These are phyloP conservation scores for Limonius californicus DNA, from an alignment of 1,140 invertebrate species.

Conservation along the genomic window DNA sequence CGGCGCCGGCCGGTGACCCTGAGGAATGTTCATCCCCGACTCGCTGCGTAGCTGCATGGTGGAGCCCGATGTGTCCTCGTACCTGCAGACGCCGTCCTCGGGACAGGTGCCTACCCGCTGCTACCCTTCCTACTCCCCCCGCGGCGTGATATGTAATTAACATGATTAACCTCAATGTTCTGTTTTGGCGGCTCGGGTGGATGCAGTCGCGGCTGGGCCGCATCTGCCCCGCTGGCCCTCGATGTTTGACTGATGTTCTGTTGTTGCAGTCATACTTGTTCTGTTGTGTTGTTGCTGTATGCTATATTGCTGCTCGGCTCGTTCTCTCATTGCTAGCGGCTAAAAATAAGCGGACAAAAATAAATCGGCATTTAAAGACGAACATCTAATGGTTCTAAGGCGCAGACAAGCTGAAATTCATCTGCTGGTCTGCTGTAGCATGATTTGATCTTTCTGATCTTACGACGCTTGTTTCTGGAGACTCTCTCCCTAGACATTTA, in stretches of 20 bases:
- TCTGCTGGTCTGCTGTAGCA: slow-evolving; percentile 13
- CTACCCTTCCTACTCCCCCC: slow-evolving; percentile 45
- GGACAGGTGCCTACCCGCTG: slow-evolving; percentile 64
- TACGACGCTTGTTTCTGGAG: background rate
- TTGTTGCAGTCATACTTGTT: slow-evolving; percentile 32
- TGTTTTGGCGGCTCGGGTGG: slow-evolving; percentile 35
- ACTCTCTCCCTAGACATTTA: background rate
- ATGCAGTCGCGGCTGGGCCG: slow-evolving; percentile 16
- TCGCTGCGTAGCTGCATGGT: slow-evolving; percentile 77
- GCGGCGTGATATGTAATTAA: slow-evolving; percentile 51
- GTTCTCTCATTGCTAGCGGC: slow-evolving; percentile 35
- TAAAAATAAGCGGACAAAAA: slow-evolving; percentile 38
- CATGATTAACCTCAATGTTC: slow-evolving; percentile 51
- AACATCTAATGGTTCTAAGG: slow-evolving; percentile 18
- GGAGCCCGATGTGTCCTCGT: slow-evolving; percentile 77
- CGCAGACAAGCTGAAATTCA: slow-evolving; percentile 20
- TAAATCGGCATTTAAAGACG: slow-evolving; percentile 33
- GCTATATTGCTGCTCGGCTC: slow-evolving; percentile 32
- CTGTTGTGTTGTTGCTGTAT: slow-evolving; percentile 37
- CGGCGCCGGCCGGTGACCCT: slow-evolving; percentile 41
- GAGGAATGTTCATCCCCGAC: slow-evolving; percentile 77
- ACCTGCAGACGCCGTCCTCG: slow-evolving; percentile 75
- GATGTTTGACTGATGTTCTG: slow-evolving; percentile 26
- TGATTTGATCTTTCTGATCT: slow-evolving; percentile 2
- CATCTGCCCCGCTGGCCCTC: slow-evolving; percentile 19